Base-by-base conservation (phyloP, 2,888 invertebrate genomes). In the Caenorhabditis uteleia region DNA sequence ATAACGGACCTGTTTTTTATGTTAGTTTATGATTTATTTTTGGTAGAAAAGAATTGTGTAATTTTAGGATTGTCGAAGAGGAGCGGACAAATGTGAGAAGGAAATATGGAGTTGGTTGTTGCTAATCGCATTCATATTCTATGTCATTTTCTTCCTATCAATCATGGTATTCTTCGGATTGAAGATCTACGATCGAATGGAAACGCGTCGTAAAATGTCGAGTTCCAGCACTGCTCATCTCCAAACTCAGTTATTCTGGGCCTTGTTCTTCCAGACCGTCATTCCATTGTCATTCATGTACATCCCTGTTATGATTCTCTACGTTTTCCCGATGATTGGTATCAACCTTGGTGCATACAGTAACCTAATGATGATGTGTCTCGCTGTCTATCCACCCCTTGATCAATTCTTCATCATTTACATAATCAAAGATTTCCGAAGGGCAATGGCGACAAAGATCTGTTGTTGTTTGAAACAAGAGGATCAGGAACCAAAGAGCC, bases 1-100 rank as follows among this genome's bases (percentile, higher is more conserved):
- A 60, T 16, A 55, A 54, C 29, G 60, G 60, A 1, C 60, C 60
- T 5, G 47, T 59, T 4, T 59, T 46, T 53, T 59, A 59, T 20
- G 58, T 43, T 25, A 29, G 46, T n/a, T n/a, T n/a, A n/a, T n/a
- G n/a, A n/a, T n/a, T n/a, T n/a, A n/a, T n/a, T n/a, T n/a, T n/a
- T n/a, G n/a, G n/a, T n/a, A n/a, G n/a, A n/a, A n/a, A n/a, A n/a
- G n/a, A n/a, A n/a, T n/a, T n/a, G n/a, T n/a, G n/a, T n/a, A n/a
- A n/a, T n/a, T n/a, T n/a, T n/a, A n/a, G n/a, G n/a, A 14, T n/a
- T n/a, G 26, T 2, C 7, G 12, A 1, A 20, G 3, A n/a, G n/a
- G n/a, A n/a, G n/a, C n/a, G n/a, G n/a, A n/a, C n/a, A n/a, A n/a
- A n/a, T n/a, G n/a, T n/a, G n/a, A n/a, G n/a, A n/a, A n/a, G n/a